Conservation (phyloP, 2,888 invertebrate species). For the Clusia tigrina region DNA sequence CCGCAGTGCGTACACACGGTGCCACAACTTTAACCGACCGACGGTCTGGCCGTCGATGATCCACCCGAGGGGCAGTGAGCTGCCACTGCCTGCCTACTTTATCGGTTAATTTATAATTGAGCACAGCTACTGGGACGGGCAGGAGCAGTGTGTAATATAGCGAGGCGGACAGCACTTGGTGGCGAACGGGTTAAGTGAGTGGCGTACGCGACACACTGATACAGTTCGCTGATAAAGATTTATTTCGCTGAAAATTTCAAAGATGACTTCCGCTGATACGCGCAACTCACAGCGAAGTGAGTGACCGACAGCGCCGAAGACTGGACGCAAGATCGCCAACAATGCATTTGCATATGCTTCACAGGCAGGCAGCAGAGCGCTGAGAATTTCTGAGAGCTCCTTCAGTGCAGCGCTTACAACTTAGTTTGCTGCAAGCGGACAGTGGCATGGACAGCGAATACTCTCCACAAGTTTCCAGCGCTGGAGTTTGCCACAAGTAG, state of each 20-base stretch:
- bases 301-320: neutral
- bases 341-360: slow-evolving; percentile 8
- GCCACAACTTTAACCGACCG: neutral
- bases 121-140: neutral
- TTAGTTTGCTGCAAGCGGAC: slow-evolving; percentile 25
- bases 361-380: too few species aligned
- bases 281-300: slow-evolving; percentile 10
- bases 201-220: slow-evolving; percentile 52
- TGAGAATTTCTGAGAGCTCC: too few species aligned
- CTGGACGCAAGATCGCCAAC: neutral
- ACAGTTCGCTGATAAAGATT: slow-evolving; percentile 33
- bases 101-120: slow-evolving; percentile 2
- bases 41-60: neutral
- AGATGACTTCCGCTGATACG: slow-evolving; percentile 23
- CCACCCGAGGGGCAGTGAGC: too few species aligned
- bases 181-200: slow-evolving; percentile 52
- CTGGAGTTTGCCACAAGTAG: slow-evolving; percentile 48
- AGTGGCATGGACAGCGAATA: too few species aligned
- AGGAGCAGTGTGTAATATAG: too few species aligned
- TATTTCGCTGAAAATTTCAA: slow-evolving; percentile 15
- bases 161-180: slow-evolving; percentile 40
- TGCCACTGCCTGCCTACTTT: neutral
- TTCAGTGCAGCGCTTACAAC: slow-evolving; percentile 1
- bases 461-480: too few species aligned
- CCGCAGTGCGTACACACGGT: neutral